Evolutionary conservation across 2,113 vertebrate species (phyloP), one percentile per base, ranked within the genome.

Genomic region (Calypte anna): DNA sequence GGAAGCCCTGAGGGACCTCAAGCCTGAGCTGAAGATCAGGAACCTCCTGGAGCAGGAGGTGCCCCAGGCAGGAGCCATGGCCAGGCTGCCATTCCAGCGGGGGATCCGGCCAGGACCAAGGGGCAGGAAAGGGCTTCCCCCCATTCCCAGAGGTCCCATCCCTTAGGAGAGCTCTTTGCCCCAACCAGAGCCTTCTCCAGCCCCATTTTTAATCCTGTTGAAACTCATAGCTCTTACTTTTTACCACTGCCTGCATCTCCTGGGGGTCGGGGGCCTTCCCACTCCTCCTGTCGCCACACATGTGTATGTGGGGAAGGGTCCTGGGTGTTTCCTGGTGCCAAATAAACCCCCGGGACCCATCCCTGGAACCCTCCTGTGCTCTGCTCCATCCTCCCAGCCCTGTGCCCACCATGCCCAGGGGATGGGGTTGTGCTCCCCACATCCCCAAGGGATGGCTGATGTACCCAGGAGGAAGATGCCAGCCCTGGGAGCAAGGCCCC

Each of bases 401-500:
- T 4, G 2, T 33, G 8, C n/a, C 55, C 1, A 0, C 13, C 14
- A 2, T 8, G 1, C 5, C 14, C 15, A 2, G 2, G 44, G 40
- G 5, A 10, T 5, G 4, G 1, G 1, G 5, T 16, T 14, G 5
- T 11, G 11, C 4, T 14, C 14, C 38, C 11, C 14, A 1, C 1
- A 0, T 33, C 17, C 30, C 50, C 4, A 0, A 2, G 24, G 22
- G 4, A 6, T 12, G 19, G 5, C 25, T 11, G 33, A 27, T 2
- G 6, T 3, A 7, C 18, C 18, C 0, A 0, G 18, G 5, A 31
- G 19, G 0, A 1, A 63, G 6, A 2, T 5, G 8, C 31, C 44
- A 50, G 24, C 55, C 5, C 10, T 7, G 10, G 5, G 2, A 20
- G 1, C 0, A 8, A 55, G 1, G 4, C 4, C 8, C 5, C n/a